These are phyloP conservation scores for Zaprionus ornatus DNA, from an alignment of 1,140 invertebrate genomes.

Conservation along the genomic window DNA sequence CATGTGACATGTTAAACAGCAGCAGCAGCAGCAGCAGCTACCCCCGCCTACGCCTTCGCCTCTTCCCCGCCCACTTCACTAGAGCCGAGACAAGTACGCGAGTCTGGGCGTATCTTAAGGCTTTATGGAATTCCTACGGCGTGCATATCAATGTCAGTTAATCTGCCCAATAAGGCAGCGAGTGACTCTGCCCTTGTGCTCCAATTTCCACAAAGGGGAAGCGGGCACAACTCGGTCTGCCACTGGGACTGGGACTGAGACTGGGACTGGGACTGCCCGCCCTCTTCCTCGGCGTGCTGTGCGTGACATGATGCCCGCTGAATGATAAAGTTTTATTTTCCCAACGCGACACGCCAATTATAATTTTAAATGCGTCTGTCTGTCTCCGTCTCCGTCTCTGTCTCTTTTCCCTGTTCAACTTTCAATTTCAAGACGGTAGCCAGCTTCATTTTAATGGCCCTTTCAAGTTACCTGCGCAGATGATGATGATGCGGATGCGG, in stretches of 20 bases:
- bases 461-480: slow-evolving; percentile 51
- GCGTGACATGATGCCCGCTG: slow-evolving; percentile 66
- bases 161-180: slow-evolving; percentile 53
- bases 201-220: slow-evolving; percentile 17
- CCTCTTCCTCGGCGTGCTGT: slow-evolving; percentile 2
- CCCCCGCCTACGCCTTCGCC: background rate
- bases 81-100: slow-evolving; percentile 31
- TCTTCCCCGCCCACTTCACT: background rate
- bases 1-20: slow-evolving; percentile 54
- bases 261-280: background rate
- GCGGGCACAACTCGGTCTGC: background rate
- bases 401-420: no score
- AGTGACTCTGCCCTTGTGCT: slow-evolving; percentile 32
- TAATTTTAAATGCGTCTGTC: slow-evolving; percentile 72
- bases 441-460: slow-evolving; percentile 32
- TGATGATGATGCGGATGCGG: slow-evolving; percentile 48
- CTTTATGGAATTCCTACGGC: slow-evolving; percentile 49
- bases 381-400: background rate
- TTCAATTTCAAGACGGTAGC: slow-evolving; percentile 28
- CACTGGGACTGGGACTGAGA: background rate
- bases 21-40: slow-evolving; percentile 23
- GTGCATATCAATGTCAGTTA: slow-evolving; percentile 58
- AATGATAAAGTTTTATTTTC: slow-evolving; percentile 55
- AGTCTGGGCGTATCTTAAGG: slow-evolving; percentile 34
- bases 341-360: slow-evolving; percentile 63